Evolutionary conservation across 2,888 invertebrate species (phyloP), one percentile per base, ranked within the genome.

Genomic region (Pelosia muscerda): DNA sequence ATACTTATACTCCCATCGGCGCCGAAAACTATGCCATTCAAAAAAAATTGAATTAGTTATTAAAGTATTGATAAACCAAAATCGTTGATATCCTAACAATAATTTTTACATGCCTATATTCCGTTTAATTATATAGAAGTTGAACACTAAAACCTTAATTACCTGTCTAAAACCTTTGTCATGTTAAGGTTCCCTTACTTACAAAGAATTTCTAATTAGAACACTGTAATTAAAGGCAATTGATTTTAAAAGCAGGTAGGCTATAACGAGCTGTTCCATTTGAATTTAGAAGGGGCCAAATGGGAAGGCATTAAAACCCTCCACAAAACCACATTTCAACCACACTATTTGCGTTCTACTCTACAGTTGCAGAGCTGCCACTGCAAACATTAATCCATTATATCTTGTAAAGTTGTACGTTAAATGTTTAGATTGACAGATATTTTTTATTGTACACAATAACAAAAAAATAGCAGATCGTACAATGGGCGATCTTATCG

Each of bases 141-240:
- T n/a, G 49, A 49, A 49, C 49, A 49, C 49, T 49, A 49, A 49
- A 49, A 49, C 49, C n/a, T n/a, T 49, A 49, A 49, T 49, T 19
- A 49, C 8, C n/a, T 49, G 19, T 2, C 49, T 49, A 49, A 49
- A 49, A 49, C 49, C n/a, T 49, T n/a, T n/a, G 9, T 49, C 49
- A 9, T 49, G 49, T 49, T 9, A 19, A n/a, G 49, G 9, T 38
- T 15, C 15, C 38, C 15, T 38, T 15, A 15, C 15, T 42, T 4
- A 8, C n/a, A 49, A 8, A 49, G n/a, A 49, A 49, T n/a, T 9
- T n/a, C 19, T 49, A 49, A 49, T 49, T n/a, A n/a, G 49, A 49
- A 49, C n/a, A 49, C 42, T 42, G 49, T 49, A 49, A 49, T 49
- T 49, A n/a, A 49, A 19, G 49, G 9, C n/a, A n/a, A n/a, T 49